Evolutionary conservation across 2,888 invertebrate species (phyloP).

Genomic region (Drosophila diplacantha): DNA sequence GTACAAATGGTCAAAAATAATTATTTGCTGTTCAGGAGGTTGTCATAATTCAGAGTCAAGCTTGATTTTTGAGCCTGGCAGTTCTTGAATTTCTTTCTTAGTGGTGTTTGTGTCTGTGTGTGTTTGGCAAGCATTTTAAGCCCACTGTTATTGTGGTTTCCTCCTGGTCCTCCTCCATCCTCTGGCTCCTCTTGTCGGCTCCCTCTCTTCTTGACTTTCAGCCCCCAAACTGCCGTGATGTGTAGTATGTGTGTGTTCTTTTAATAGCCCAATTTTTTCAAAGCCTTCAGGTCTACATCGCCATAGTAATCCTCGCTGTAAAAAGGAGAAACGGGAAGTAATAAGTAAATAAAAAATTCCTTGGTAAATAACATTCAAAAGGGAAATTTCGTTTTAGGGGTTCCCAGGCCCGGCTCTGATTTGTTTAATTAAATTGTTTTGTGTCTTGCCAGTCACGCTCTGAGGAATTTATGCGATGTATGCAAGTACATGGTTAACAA

Average conservation of each 20-base stretch:
- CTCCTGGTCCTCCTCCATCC: constrained; percentile 27
- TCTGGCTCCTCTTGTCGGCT: constrained; percentile 28
- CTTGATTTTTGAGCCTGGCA: not conserved
- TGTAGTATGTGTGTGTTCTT: constrained; percentile 28
- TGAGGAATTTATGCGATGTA: constrained; percentile 27
- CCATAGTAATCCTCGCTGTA: constrained; percentile 94
- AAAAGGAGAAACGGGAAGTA: constrained; percentile 47
- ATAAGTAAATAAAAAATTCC: constrained; percentile 50
- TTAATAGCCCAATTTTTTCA: constrained; percentile 86
- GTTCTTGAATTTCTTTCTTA: not conserved
- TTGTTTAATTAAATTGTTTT: constrained; percentile 46
- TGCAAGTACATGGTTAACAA: constrained; percentile 36
- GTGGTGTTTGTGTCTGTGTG: constrained; percentile 5
- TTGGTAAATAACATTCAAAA: constrained; percentile 38
- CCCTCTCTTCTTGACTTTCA: constrained; percentile 29
- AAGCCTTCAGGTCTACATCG: constrained; percentile 91
- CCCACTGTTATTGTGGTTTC: constrained; percentile 54
- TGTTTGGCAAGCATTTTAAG: constrained; percentile 64
- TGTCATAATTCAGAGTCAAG: not conserved
- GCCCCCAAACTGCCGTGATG: constrained; percentile 40
- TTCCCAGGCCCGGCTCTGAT: constrained; percentile 28
- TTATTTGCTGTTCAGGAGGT: not conserved
- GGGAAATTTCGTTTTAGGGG: constrained; percentile 33
- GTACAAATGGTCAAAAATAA: not conserved
- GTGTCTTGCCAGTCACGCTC: constrained; percentile 40